Conservation (phyloP, 64 coral and sea anemone species). For the Hydrozoanthus tunicans region DNA sequence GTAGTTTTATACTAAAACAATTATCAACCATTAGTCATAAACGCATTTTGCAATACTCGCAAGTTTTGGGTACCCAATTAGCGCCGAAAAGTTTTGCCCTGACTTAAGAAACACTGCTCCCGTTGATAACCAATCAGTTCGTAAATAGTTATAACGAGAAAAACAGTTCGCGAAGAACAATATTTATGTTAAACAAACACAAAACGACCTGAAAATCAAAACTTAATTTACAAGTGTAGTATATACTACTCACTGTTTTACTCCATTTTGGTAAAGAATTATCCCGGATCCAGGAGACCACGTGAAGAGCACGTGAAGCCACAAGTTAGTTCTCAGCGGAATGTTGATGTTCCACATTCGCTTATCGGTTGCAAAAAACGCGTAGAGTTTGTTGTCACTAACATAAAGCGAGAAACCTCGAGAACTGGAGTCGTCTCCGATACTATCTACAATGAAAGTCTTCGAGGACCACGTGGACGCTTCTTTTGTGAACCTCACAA, state of each 20-base stretch:
- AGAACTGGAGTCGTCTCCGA: constrained; percentile 21
- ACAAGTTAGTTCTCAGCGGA: constrained; percentile 50
- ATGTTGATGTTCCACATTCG: constrained; percentile 40
- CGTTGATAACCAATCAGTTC: too few relatives aligned
- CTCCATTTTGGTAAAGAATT: constrained; percentile 61
- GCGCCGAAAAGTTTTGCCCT: too few relatives aligned
- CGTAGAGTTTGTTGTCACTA: constrained; percentile 26
- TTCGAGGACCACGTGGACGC: constrained; percentile 50
- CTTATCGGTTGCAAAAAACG: constrained; percentile 41
- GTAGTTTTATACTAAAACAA: too few relatives aligned
- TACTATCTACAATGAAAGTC: constrained; percentile 70
- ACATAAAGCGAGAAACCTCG: constrained; percentile 84
- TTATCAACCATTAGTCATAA: too few relatives aligned
- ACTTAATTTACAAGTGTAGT: neutral
- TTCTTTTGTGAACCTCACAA: constrained; percentile 57
- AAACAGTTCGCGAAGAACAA: too few relatives aligned
- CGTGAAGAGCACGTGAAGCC: constrained; percentile 81
- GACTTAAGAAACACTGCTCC: too few relatives aligned
- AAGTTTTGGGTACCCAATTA: too few relatives aligned
- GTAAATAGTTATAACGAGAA: too few relatives aligned
- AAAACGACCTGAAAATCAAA: neutral
- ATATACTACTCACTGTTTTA: constrained; percentile 40
- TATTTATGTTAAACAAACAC: too few relatives aligned
- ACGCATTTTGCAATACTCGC: too few relatives aligned
- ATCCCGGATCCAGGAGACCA: constrained; percentile 68